Percentiles rank a stretch among this genome's conserved stretches.
Evolutionary conservation across 2,888 invertebrate species (phyloP).

Genomic region (Rhabditoides inermis): DNA sequence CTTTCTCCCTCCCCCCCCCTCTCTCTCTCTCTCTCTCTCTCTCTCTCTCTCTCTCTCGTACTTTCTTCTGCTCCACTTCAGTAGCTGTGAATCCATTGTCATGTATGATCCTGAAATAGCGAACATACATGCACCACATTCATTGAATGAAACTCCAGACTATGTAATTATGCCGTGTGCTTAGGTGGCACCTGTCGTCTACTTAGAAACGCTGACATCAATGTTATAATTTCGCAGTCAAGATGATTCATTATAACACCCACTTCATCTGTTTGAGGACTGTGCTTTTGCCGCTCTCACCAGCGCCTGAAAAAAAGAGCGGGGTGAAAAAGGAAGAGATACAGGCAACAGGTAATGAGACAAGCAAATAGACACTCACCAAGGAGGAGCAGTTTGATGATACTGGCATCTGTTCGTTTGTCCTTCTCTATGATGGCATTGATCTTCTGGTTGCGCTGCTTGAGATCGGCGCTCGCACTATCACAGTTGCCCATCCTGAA

Average conservation of each 20-base stretch:
- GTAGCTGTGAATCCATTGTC: conserved; percentile 98
- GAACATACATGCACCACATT: no score
- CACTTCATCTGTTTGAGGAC: conserved; percentile 99
- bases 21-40: neutral
- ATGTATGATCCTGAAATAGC: conserved; percentile 91
- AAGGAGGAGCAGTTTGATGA: conserved; percentile 41
- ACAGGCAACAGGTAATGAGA: neutral
- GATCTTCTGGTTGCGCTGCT: conserved; percentile 29
- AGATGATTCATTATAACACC: conserved; percentile 58
- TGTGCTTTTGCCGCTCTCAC: conserved; percentile 98
- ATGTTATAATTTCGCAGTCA: neutral
- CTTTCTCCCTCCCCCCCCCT: conserved; percentile 89
- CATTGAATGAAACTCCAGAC: no score
- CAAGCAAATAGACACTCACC: conserved; percentile 14
- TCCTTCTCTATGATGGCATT: conserved; percentile 34
- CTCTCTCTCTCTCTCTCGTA: conserved; percentile 81
- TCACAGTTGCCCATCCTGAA: no score
- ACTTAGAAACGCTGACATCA: no score
- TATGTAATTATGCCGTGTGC: no score
- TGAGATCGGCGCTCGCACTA: no score
- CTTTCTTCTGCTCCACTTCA: conserved; percentile 97
- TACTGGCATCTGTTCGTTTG: conserved; percentile 32
- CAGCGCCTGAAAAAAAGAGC: conserved; percentile 70
- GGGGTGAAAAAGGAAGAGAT: neutral
- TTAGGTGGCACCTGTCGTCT: no score